Conservation (phyloP, 2,113 vertebrate species). For the Gymnobelideus leadbeateri region DNA sequence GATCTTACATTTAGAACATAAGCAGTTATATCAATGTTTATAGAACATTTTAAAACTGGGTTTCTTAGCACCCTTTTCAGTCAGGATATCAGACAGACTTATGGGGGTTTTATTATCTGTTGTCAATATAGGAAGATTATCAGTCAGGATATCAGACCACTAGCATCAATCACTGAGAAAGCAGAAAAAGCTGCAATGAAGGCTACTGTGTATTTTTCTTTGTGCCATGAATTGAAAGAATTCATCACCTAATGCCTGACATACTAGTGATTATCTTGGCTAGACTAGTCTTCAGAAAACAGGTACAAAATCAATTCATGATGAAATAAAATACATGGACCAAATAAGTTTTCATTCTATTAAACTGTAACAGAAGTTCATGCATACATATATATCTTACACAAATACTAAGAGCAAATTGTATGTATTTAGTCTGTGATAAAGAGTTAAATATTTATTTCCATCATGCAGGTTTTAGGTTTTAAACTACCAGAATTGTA, state of each 20-base stretch:
- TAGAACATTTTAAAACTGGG: not conserved
- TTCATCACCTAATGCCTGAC: not conserved
- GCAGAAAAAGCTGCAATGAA: not conserved
- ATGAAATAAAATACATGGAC: conserved; percentile 47
- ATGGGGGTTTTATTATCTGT: no score
- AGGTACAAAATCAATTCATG: conserved; percentile 18
- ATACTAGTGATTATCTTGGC: not conserved
- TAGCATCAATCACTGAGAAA: not conserved
- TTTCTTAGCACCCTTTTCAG: not conserved
- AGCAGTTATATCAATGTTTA: not conserved
- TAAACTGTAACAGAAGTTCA: conserved; percentile 40
- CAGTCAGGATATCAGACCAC: not conserved
- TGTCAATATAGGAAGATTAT: no score
- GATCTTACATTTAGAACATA: not conserved
- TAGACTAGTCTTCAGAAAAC: not conserved
- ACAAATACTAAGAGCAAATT: not conserved
- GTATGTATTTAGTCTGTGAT: conserved; percentile 10
- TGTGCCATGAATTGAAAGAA: not conserved
- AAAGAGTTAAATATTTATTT: conserved; percentile 7
- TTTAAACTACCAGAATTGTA: conserved; percentile 33
- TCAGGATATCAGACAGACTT: not conserved
- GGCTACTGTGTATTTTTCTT: not conserved
- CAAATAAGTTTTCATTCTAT: conserved; percentile 44
- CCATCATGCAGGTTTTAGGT: conserved; percentile 28
- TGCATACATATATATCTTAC: not conserved